Evolutionary conservation across 2,888 invertebrate species (phyloP).

Genomic region (Hemithea aestivaria): DNA sequence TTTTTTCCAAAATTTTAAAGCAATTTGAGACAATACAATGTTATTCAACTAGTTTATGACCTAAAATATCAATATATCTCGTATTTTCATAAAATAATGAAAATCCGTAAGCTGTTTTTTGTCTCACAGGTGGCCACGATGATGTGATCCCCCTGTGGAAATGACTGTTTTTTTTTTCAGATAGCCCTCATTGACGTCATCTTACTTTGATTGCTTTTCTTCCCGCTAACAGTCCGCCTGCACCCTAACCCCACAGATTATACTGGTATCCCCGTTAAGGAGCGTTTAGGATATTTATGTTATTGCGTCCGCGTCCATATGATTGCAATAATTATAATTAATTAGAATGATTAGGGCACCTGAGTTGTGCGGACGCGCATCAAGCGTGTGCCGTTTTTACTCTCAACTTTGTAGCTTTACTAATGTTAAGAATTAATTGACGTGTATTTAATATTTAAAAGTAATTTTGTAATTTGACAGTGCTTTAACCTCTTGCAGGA

Average conservation of each 20-base stretch:
- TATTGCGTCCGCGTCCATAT: constrained; percentile 30
- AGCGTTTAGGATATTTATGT: constrained; percentile 33
- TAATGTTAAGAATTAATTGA: constrained; percentile 7
- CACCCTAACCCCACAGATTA: constrained; percentile 5
- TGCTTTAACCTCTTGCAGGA: too few relatives aligned
- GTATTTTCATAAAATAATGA: too few relatives aligned
- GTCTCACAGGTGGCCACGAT: too few relatives aligned
- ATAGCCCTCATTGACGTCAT: too few relatives aligned
- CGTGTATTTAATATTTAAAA: neutral
- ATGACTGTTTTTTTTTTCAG: too few relatives aligned
- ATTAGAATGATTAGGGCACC: constrained; percentile 33
- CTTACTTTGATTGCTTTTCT: neutral
- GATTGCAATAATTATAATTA: constrained; percentile 37
- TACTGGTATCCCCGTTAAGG: constrained; percentile 23
- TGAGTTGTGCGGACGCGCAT: constrained; percentile 25
- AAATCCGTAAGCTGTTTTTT: too few relatives aligned
- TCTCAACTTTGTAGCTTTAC: constrained; percentile 5
- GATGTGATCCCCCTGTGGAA: too few relatives aligned
- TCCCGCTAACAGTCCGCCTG: constrained; percentile 5
- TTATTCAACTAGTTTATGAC: too few relatives aligned
- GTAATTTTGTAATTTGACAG: too few relatives aligned
- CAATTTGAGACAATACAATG: too few relatives aligned
- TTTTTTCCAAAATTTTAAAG: too few relatives aligned
- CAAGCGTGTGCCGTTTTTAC: constrained; percentile 17
- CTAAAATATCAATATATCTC: too few relatives aligned